Percentiles rank a stretch among this genome's conserved stretches.
Evolutionary conservation across 2,888 invertebrate genomes (phyloP).

Genomic region (Leucozona laternaria): DNA sequence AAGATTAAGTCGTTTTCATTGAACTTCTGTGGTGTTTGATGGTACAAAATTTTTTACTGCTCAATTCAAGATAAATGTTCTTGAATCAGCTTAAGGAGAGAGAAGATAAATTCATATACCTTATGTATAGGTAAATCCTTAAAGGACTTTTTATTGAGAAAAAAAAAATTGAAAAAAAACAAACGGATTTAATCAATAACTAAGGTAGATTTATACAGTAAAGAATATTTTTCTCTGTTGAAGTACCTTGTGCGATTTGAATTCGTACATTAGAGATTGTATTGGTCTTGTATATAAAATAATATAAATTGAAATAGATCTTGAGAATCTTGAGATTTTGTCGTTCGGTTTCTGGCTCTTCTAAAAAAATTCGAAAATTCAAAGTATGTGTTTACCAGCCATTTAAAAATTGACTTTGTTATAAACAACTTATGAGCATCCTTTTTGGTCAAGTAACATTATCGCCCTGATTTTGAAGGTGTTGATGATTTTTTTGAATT

Average conservation of each 20-base stretch:
- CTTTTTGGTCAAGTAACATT: too few species aligned
- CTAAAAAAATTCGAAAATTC: too few species aligned
- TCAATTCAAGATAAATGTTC: conserved; percentile 30
- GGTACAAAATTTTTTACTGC: conserved; percentile 41
- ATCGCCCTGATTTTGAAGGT: too few species aligned
- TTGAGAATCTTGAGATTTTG: too few species aligned
- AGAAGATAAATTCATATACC: not conserved
- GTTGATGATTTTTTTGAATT: too few species aligned
- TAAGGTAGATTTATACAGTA: not conserved
- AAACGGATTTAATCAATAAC: conserved; percentile 50
- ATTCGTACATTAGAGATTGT: not conserved
- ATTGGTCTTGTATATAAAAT: not conserved
- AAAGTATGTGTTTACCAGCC: too few species aligned
- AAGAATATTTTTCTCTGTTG: not conserved
- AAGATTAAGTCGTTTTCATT: conserved; percentile 55
- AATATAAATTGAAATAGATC: not conserved
- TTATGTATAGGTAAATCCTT: conserved; percentile 18
- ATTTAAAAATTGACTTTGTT: too few species aligned
- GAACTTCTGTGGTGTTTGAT: conserved; percentile 52
- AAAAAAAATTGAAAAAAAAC: conserved; percentile 19
- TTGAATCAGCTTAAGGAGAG: conserved; percentile 1
- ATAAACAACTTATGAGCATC: too few species aligned
- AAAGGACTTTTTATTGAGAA: not conserved
- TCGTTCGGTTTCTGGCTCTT: too few species aligned
- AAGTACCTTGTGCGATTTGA: not conserved